Evolutionary conservation across 1,140 invertebrate genomes (phyloP).

Genomic region (Zaprionus nigranus): DNA sequence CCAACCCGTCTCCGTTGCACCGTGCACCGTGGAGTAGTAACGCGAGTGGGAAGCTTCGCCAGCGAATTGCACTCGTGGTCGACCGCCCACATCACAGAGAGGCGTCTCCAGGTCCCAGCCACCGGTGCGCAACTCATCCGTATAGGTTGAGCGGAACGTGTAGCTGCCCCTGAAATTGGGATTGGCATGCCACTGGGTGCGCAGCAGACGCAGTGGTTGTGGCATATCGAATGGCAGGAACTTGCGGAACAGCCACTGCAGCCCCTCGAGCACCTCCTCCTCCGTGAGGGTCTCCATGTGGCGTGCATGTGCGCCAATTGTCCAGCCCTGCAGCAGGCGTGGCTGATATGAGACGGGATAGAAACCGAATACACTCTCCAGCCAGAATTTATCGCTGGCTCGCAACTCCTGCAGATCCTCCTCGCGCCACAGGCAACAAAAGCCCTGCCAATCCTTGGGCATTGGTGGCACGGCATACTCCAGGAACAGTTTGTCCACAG

Average conservation of each 20-base stretch:
- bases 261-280: conserved; percentile 84
- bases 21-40: conserved; percentile 92
- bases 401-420: conserved; percentile 82
- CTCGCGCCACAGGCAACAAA: conserved; percentile 86
- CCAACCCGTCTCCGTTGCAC: conserved; percentile 91
- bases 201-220: conserved; percentile 59
- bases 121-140: conserved; percentile 85
- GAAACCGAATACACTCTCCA: conserved; percentile 88
- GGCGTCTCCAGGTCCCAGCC: conserved; percentile 86
- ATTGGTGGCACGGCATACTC: conserved; percentile 88
- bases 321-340: conserved; percentile 88
- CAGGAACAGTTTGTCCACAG: conserved; percentile 91
- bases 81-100: conserved; percentile 84
- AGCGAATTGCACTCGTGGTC: conserved; percentile 88
- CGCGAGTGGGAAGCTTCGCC: conserved; percentile 89
- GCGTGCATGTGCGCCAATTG: conserved; percentile 86
- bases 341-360: conserved; percentile 88
- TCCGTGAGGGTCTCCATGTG: conserved; percentile 86
- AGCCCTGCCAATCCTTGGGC: conserved; percentile 85
- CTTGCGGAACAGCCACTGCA: conserved; percentile 85
- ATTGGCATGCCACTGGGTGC: conserved; percentile 88
- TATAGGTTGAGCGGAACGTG: conserved; percentile 87
- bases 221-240: conserved; percentile 68
- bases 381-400: conserved; percentile 85
- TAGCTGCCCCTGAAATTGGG: conserved; percentile 89